These are phyloP conservation scores for Apamea crenata DNA, from an alignment of 2,888 invertebrate genomes.

Conservation along the genomic window DNA sequence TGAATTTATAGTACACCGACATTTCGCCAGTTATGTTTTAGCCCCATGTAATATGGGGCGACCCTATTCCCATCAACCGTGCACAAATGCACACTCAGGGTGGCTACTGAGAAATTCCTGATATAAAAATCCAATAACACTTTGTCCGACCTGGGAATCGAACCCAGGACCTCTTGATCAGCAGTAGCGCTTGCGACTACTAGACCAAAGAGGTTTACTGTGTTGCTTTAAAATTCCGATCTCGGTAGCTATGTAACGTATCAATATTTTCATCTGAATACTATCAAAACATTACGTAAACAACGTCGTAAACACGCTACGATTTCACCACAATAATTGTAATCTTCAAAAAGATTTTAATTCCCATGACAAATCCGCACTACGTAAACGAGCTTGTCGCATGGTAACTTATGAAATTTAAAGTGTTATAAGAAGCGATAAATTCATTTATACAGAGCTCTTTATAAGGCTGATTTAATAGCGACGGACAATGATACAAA, in stretches of 20 bases:
- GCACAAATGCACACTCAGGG: too few species aligned
- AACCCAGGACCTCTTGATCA: neutral
- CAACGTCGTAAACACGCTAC: slow-evolving; percentile 7
- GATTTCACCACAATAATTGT: slow-evolving; percentile 7
- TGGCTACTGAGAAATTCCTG: too few species aligned
- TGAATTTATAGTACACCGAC: too few species aligned
- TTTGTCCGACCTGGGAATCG: neutral
- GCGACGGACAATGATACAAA: slow-evolving; percentile 16
- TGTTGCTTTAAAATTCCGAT: neutral
- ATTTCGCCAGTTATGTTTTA: too few species aligned
- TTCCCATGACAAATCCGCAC: slow-evolving; percentile 61
- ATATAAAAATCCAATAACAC: neutral
- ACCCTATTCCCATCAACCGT: too few species aligned
- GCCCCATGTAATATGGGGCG: too few species aligned
- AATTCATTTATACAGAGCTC: slow-evolving; percentile 77
- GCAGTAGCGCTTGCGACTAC: too few species aligned
- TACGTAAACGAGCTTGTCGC: slow-evolving; percentile 67
- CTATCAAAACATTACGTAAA: slow-evolving; percentile 36
- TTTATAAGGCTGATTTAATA: slow-evolving; percentile 74
- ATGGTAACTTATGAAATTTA: slow-evolving; percentile 77
- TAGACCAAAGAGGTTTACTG: neutral
- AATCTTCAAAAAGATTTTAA: slow-evolving; percentile 17
- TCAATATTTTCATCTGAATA: neutral
- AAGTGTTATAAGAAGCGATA: slow-evolving; percentile 84
- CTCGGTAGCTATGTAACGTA: neutral